These are phyloP conservation scores for Osedax fenrisi DNA, from an alignment of 2,888 invertebrate genomes.

Conservation along the genomic window DNA sequence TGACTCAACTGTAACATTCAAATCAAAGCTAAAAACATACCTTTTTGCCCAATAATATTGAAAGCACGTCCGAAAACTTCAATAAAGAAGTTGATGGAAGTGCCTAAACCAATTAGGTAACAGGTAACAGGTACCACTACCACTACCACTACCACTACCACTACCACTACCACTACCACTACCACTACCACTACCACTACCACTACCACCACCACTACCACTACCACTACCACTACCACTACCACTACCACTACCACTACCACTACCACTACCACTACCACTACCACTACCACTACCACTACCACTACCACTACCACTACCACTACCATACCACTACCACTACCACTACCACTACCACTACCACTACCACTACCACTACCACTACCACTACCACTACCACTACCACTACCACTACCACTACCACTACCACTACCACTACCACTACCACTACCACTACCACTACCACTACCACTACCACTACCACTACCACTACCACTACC, in stretches of 20 bases:
- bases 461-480: conserved; percentile 22
- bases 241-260: conserved; percentile 23
- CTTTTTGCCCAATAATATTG: too few relatives aligned
- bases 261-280: conserved; percentile 17
- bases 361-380: conserved; percentile 25
- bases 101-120: too few relatives aligned
- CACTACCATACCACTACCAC: too few relatives aligned
- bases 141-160: conserved; percentile 12
- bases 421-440: conserved; percentile 25
- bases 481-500: too few relatives aligned
- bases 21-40: too few relatives aligned
- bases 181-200: conserved; percentile 17
- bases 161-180: conserved; percentile 22
- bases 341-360: conserved; percentile 21
- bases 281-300: conserved; percentile 19
- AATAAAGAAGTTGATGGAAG: too few relatives aligned
- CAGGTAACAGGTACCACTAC: too few relatives aligned
- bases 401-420: conserved; percentile 21
- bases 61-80: too few relatives aligned
- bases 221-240: conserved; percentile 25
- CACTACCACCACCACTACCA: conserved; percentile 23
- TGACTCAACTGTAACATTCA: too few relatives aligned
- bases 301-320: conserved; percentile 22
- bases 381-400: conserved; percentile 23
- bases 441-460: conserved; percentile 28